phyloP scores from a whole-genome alignment of 2,113 vertebrate species.

The Bubo bubo region DNA sequence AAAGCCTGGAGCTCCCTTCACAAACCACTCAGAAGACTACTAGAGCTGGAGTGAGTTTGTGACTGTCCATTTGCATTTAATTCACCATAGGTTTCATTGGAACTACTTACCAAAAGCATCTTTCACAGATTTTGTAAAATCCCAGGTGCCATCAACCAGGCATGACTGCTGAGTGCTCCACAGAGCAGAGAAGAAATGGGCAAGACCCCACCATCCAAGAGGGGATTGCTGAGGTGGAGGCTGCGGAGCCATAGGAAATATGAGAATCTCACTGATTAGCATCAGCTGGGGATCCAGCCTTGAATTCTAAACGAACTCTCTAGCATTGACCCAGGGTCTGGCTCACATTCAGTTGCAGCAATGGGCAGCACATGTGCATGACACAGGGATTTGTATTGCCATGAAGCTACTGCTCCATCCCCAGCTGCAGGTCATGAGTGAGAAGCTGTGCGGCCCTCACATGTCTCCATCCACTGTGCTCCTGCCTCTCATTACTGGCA shows the following conservation, averaged over 20 bases:
- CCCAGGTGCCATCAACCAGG: not conserved
- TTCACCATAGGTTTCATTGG: not conserved
- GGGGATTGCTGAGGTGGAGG: not conserved
- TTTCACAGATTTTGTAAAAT: not conserved
- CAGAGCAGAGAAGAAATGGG: not conserved
- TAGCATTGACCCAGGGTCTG: not conserved
- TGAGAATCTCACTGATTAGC: not conserved
- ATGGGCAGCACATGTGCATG: not conserved
- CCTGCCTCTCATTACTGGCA: not conserved
- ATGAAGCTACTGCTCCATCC: not conserved
- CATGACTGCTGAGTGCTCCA: not conserved
- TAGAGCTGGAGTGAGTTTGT: not conserved
- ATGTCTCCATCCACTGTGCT: not conserved
- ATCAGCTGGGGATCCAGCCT: not conserved
- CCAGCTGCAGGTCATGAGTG: fast-evolving
- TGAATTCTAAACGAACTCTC: not conserved
- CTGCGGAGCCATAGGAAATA: not conserved
- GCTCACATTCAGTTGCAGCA: not conserved
- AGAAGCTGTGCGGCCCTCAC: fast-evolving
- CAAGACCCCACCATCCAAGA: not conserved
- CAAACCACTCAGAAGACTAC: not conserved
- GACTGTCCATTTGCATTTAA: not conserved
- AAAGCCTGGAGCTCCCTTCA: not conserved
- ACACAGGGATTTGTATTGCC: not conserved
- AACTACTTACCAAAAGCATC: not conserved